Evolutionary conservation across 2,797 vertebrate species (phyloP).

Genomic region (Gymnothorax reevesii): DNA sequence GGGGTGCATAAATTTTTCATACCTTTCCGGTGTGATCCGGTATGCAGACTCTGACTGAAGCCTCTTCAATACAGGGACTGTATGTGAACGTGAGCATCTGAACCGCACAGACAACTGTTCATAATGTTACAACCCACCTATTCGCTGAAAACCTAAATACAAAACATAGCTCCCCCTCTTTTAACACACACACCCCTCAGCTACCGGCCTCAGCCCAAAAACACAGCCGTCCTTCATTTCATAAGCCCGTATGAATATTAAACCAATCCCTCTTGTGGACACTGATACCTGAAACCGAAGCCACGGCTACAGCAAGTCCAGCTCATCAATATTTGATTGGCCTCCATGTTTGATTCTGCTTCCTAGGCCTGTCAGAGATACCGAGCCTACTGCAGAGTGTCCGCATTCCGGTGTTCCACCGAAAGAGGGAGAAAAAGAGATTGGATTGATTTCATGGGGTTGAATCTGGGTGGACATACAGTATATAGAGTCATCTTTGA

Average conservation of each 20-base stretch:
- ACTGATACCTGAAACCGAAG: constrained; percentile 71
- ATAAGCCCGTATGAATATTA: constrained; percentile 56
- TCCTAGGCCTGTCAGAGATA: neutral
- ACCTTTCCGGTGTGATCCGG: neutral
- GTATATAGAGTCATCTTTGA: neutral
- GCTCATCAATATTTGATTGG: constrained; percentile 73
- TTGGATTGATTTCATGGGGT: neutral
- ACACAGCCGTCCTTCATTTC: constrained; percentile 25
- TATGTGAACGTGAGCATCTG: neutral
- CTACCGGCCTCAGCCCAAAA: neutral
- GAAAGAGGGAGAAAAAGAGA: neutral
- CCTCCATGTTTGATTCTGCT: constrained; percentile 38
- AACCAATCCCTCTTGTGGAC: constrained; percentile 55
- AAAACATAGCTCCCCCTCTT: neutral
- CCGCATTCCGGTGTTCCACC: constrained; percentile 30
- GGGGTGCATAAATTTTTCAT: neutral
- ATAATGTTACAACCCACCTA: neutral
- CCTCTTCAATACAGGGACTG: neutral
- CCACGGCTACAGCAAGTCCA: constrained; percentile 56
- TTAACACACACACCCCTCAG: neutral
- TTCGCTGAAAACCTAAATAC: no score
- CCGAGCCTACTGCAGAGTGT: constrained; percentile 40
- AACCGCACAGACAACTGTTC: neutral
- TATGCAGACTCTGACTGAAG: neutral
- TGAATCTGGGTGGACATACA: constrained; percentile 41